Base-by-base conservation (phyloP, 2,113 vertebrate species). In the Irena cyanogastra region DNA sequence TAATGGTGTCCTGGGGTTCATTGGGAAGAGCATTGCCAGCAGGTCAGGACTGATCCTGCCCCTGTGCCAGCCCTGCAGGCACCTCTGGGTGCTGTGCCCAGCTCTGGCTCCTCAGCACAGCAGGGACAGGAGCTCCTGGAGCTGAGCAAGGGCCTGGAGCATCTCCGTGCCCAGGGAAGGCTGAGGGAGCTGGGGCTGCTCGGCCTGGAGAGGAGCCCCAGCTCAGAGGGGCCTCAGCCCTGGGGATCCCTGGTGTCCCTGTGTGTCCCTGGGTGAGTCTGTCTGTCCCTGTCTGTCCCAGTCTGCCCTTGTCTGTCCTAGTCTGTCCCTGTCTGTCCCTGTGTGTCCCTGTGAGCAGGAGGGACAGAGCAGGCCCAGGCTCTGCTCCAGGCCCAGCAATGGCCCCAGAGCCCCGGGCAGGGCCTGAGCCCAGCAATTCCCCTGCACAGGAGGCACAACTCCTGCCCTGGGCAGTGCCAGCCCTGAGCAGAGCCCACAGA, bases 11-110 rank as follows among this genome's bases (percentile, higher is more conserved):
- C 77, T 45, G 23, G 28, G 33, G 17, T 0, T 0, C 44, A 23
- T 4, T 0, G 4, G 42, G 31, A 33, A 23, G 44, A 10, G 50
- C 8, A 9, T 6, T 80, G 1, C 21, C 66, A 50, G 64, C 66
- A 44, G 66, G 8, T 1, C 35, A 57, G 42, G 44, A 31, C 0
- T 9, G 44, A 22, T 6, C 7, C 59, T 65, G 59, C 42, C 86
- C 75, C 66, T 80, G 1, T 64, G 74, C 57, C 85, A 79, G 66
- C 56, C n/a, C 49, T 26, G 84, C 5, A 3, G 63, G 27, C 65
- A 9, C 47, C 57, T 63, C 74, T 87, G 65, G 33, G 3, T 28
- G 64, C 84, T 45, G 65, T n/a, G 75, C 0, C 28, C 84, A 54
- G 49, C 24, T n/a, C 39, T 28, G 74, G 64, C 5, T 37, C 27